phyloP scores from a whole-genome alignment of 2,888 invertebrate species.

The Athrips mouffetella region DNA sequence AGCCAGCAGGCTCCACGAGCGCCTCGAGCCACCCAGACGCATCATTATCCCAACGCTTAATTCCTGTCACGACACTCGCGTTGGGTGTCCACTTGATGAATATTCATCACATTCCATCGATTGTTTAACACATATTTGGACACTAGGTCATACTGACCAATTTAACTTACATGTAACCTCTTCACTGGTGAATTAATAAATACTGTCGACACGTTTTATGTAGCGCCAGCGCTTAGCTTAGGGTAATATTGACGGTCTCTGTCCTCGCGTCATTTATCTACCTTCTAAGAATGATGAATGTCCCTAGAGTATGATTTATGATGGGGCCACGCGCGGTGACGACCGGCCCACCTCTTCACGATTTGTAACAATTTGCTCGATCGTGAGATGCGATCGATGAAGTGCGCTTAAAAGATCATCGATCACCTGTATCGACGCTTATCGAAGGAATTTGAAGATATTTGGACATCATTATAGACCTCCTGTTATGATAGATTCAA shows the following conservation, averaged over 20 bases:
- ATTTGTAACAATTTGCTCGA: slow-evolving; percentile 79
- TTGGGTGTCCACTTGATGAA: slow-evolving; percentile 76
- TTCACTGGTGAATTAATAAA: slow-evolving; percentile 70
- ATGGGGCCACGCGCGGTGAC: slow-evolving; percentile 69
- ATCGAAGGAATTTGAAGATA: slow-evolving; percentile 71
- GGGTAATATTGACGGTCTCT: slow-evolving; percentile 74
- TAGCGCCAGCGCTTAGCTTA: slow-evolving; percentile 57
- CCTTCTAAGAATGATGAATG: slow-evolving; percentile 77
- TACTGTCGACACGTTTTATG: slow-evolving; percentile 51
- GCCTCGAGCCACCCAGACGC: slow-evolving; percentile 67
- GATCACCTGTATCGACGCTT: slow-evolving; percentile 70
- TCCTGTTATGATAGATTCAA: slow-evolving; percentile 46
- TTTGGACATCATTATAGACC: slow-evolving; percentile 68
- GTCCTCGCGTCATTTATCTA: slow-evolving; percentile 75
- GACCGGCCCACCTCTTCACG: slow-evolving; percentile 75
- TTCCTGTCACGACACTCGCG: slow-evolving; percentile 72
- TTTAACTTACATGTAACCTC: slow-evolving; percentile 49
- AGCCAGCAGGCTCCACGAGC: slow-evolving; percentile 61
- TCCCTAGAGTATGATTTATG: slow-evolving; percentile 72
- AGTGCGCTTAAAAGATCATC: slow-evolving; percentile 69
- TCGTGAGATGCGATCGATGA: slow-evolving; percentile 76
- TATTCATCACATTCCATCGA: slow-evolving; percentile 74
- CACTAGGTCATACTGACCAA: slow-evolving; percentile 51
- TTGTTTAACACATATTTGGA: slow-evolving; percentile 75
- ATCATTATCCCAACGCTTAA: slow-evolving; percentile 67